phyloP scores from a whole-genome alignment of 30 jellyfish, hydroid and myxozoan genomes.

The Catostylus mosaicus region DNA sequence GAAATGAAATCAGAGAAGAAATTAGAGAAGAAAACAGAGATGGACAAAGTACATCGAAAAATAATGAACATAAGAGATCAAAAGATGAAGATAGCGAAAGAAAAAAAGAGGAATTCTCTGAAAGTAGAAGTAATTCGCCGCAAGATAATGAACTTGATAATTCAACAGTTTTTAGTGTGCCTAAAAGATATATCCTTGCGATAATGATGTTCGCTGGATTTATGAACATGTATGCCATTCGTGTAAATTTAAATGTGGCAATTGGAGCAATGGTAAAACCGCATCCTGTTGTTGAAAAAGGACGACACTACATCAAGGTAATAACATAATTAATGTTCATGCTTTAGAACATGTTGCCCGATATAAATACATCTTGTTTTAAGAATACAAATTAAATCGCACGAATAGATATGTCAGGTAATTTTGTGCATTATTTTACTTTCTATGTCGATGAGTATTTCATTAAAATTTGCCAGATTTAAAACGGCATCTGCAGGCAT shows the following conservation, averaged over 20 bases:
- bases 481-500: too few relatives aligned
- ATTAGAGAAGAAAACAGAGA: neutral
- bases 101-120: slow-evolving; percentile 17
- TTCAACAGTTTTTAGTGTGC: slow-evolving; percentile 60
- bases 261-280: slow-evolving; percentile 98
- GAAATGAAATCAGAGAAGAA: neutral
- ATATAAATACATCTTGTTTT: neutral
- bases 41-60: neutral
- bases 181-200: slow-evolving; percentile 82
- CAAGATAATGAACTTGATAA: slow-evolving; percentile 24
- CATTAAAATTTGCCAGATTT: too few relatives aligned
- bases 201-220: slow-evolving; percentile 94
- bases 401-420: neutral
- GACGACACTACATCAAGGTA: slow-evolving; percentile 84
- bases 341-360: neutral
- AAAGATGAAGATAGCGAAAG: neutral
- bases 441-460: too few relatives aligned
- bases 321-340: neutral
- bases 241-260: slow-evolving; percentile 98
- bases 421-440: too few relatives aligned
- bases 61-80: neutral
- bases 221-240: slow-evolving; percentile 94
- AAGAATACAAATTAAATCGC: neutral
- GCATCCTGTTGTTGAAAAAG: slow-evolving; percentile 81
- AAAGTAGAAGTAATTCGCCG: slow-evolving; percentile 15